phyloP scores from a whole-genome alignment of 2,888 invertebrate species.

The Lepidochrysops patricia region DNA sequence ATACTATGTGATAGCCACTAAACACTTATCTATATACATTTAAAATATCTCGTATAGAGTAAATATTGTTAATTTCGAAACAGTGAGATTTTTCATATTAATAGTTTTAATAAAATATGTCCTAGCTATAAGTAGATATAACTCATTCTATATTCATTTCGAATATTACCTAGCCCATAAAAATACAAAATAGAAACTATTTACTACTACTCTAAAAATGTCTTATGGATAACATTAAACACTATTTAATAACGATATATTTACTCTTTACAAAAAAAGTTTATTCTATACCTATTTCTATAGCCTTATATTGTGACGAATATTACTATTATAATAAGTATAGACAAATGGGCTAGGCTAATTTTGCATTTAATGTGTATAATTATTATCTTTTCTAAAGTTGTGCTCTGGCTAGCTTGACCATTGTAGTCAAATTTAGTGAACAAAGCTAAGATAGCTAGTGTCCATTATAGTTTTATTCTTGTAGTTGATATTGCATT shows the following conservation, averaged over 20 bases:
- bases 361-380: not conserved
- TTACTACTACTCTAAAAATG: not conserved
- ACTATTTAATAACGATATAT: not conserved
- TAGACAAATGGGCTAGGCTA: not conserved
- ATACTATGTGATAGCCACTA: not conserved
- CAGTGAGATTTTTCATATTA: conserved; percentile 1
- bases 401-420: not conserved
- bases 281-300: not conserved
- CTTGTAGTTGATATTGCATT: not conserved
- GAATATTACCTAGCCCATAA: not conserved
- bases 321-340: not conserved
- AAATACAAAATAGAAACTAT: not conserved
- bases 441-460: too few relatives aligned
- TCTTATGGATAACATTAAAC: too few relatives aligned
- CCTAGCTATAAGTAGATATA: not conserved
- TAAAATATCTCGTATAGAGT: not conserved
- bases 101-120: not conserved
- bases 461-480: too few relatives aligned
- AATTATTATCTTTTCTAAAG: not conserved
- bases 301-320: not conserved
- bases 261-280: not conserved
- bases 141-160: not conserved
- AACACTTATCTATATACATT: not conserved
- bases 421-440: too few relatives aligned
- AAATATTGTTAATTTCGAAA: not conserved